Evolutionary conservation across 2,113 vertebrate species (phyloP).

Genomic region (Acrocephalus arundinaceus): DNA sequence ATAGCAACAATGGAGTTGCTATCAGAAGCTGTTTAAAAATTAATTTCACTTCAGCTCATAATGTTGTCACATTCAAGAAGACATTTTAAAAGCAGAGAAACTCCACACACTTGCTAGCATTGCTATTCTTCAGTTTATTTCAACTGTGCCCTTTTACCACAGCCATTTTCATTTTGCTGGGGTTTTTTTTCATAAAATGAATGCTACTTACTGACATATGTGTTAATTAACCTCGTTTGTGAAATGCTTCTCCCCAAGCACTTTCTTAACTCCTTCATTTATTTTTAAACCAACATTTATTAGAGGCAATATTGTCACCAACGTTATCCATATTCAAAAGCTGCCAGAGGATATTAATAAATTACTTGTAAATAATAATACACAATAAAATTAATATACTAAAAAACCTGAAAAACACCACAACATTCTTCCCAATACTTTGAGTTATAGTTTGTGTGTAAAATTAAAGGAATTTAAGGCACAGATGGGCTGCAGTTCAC

Average conservation of each 20-base stretch:
- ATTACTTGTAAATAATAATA: neutral
- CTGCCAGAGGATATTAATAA: neutral
- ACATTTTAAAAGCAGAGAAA: neutral
- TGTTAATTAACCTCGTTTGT: conserved; percentile 17
- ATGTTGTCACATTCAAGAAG: neutral
- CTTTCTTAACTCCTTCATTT: neutral
- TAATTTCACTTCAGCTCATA: neutral
- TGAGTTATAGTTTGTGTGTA: neutral
- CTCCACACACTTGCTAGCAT: neutral
- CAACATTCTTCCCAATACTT: neutral
- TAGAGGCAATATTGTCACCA: neutral
- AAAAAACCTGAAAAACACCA: neutral
- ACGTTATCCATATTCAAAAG: neutral
- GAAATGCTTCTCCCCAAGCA: neutral
- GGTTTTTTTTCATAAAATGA: neutral
- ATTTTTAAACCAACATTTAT: neutral
- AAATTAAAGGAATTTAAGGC: neutral
- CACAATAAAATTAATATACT: neutral
- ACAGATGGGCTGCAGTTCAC: neutral
- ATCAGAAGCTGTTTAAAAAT: neutral
- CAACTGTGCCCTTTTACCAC: neutral
- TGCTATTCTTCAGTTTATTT: neutral
- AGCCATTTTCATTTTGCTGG: neutral
- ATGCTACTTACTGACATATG: neutral
- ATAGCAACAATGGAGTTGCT: neutral